Evolutionary conservation across 1,140 invertebrate species (phyloP).

Genomic region (Heterodera schachtii): DNA sequence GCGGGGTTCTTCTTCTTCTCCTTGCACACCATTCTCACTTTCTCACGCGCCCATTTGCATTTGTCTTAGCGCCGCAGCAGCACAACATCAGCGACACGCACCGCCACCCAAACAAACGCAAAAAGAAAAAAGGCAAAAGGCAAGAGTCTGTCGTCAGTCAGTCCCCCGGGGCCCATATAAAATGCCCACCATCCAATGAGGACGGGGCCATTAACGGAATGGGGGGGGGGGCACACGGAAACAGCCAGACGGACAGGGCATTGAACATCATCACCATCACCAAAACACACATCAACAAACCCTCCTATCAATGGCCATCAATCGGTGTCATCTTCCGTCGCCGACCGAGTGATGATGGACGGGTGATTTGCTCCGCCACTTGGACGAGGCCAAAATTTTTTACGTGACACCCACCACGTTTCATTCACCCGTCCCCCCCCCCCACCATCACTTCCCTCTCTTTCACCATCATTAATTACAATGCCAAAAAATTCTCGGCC

Average conservation of each 20-base stretch:
- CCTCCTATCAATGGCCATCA: background rate
- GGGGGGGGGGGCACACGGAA: background rate
- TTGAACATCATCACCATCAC: background rate
- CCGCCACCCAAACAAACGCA: background rate
- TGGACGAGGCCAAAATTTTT: no score
- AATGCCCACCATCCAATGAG: background rate
- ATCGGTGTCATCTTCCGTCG: no score
- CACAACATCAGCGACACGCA: conserved; percentile 9
- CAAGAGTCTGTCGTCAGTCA: background rate
- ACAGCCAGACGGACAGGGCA: background rate
- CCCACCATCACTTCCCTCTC: background rate
- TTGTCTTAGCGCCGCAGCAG: background rate
- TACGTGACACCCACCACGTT: no score
- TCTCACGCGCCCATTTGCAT: conserved; percentile 8
- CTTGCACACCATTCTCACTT: background rate
- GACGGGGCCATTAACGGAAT: conserved; percentile 6
- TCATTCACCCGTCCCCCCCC: no score
- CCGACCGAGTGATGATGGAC: no score
- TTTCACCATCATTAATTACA: no score
- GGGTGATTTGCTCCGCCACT: no score
- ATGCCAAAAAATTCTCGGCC: no score
- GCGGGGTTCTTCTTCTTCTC: no score
- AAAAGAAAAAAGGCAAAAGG: background rate
- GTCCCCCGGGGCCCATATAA: background rate
- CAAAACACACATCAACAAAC: background rate